Conservation (phyloP, 1,140 invertebrate species). For the Drosophila ficusphila region DNA sequence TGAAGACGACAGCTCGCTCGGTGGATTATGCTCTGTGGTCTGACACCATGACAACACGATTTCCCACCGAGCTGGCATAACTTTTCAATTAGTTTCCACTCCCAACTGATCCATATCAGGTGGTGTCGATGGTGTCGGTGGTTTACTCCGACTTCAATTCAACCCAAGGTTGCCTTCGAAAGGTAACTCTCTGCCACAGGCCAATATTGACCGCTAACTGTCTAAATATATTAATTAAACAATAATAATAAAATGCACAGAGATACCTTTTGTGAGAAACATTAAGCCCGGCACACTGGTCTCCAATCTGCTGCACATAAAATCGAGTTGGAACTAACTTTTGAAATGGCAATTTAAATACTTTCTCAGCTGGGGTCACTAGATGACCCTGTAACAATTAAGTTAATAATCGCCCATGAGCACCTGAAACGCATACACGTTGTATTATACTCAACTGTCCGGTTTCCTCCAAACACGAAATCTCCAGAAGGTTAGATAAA, state of each 20-base stretch:
- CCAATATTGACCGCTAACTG: slow-evolving; percentile 66
- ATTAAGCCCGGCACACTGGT: slow-evolving; percentile 36
- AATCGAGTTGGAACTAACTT: slow-evolving; percentile 6
- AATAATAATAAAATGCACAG: slow-evolving; percentile 57
- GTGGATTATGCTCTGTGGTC: slow-evolving; percentile 13
- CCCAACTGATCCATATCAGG: slow-evolving; percentile 71
- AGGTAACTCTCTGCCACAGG: slow-evolving; percentile 57
- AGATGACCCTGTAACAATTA: slow-evolving; percentile 40
- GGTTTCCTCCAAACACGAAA: background rate
- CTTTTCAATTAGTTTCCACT: slow-evolving; percentile 74
- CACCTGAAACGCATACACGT: background rate
- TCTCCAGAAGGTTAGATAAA: background rate
- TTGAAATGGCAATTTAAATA: slow-evolving; percentile 27
- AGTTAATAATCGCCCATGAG: slow-evolving; percentile 15
- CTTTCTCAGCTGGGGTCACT: slow-evolving; percentile 32
- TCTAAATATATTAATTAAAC: slow-evolving; percentile 78
- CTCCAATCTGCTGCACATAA: background rate
- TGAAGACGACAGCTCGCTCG: slow-evolving; percentile 29
- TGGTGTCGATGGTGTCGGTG: slow-evolving; percentile 27
- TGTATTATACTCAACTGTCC: background rate
- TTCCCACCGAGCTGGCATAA: slow-evolving; percentile 31
- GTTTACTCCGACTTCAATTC: background rate
- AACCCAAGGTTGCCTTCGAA: slow-evolving; percentile 61
- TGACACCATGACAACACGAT: slow-evolving; percentile 28
- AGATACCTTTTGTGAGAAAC: slow-evolving; percentile 19